Evolutionary conservation across 2,113 vertebrate genomes (phyloP).

Genomic region (Aramus guarauna): DNA sequence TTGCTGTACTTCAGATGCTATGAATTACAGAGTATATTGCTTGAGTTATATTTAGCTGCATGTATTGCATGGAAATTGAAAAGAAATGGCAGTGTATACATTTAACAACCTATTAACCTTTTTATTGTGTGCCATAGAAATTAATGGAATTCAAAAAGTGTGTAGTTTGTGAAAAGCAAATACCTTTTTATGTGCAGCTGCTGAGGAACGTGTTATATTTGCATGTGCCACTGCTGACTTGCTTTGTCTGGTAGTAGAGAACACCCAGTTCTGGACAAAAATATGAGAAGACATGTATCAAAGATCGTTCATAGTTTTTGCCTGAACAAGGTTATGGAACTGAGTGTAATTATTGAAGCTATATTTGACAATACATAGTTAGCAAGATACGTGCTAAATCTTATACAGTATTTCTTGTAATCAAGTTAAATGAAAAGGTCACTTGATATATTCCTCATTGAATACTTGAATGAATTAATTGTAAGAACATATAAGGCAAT

Average conservation of each 20-base stretch:
- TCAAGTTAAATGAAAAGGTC: neutral
- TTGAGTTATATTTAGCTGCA: slow-evolving; percentile 69
- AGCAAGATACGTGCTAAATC: neutral
- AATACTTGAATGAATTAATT: neutral
- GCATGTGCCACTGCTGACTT: slow-evolving; percentile 53
- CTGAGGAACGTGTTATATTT: neutral
- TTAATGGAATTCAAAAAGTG: neutral
- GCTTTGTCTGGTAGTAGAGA: slow-evolving; percentile 27
- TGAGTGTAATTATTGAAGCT: neutral
- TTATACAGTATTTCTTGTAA: neutral
- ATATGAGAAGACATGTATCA: neutral
- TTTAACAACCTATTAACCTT: slow-evolving; percentile 49
- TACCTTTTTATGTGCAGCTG: neutral
- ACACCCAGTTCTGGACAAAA: slow-evolving; percentile 24
- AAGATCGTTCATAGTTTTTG: neutral
- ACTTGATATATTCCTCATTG: neutral
- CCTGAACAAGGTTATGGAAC: neutral
- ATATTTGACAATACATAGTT: neutral
- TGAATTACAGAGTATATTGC: slow-evolving; percentile 52
- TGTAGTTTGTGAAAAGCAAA: neutral
- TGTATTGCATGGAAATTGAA: slow-evolving; percentile 56
- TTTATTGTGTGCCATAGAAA: slow-evolving; percentile 34
- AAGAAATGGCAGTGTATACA: slow-evolving; percentile 36
- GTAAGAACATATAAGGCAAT: neutral
- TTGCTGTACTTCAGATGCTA: slow-evolving; percentile 41